Base-by-base conservation (phyloP, 2,888 invertebrate genomes). In the Micoletzkya japonica region DNA sequence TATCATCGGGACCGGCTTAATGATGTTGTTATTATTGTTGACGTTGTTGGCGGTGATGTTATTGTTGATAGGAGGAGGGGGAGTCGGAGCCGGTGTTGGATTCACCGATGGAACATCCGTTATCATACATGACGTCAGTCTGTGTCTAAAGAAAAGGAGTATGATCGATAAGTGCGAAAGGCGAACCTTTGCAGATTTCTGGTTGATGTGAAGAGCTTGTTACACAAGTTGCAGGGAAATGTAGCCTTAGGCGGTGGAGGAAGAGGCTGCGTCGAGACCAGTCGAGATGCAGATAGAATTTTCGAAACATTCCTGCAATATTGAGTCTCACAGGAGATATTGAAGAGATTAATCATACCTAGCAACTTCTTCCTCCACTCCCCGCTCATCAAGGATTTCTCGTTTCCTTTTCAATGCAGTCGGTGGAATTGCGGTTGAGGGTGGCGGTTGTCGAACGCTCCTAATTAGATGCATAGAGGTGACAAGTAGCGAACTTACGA, bases 351-450 rank as follows among this genome's bases (percentile, higher is more conserved):
- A 17, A 37, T 2, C 4, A 54, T 1, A 68, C 68, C 68, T 57
- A 14, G 68, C 68, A 44, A 68, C 68, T 68, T 68, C 68, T n/a
- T 68, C 68, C 30, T 68, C 68, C 17, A 68, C 57, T 30, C 68
- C 68, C 36, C 58, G 28, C 36, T 68, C 68, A 44, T 68, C 68
- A 2, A 68, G 28, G 17, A 37, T n/a, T 24, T 68, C 68, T 39
- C 58, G n/a, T 58, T 58, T 68, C 20, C 58, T 56, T 30, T 66
- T 66, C 28, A 56, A 56, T 17, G 10, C 56, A 44, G 44, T 14
- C 20, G 44, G 20, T 44, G 44, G 44, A 44, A 44, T 44, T 14
- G 10, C 20, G 44, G 44, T 44, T 44, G 44, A 14, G 20, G 44
- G 10, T 14, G 44, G 20, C 10, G 44, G 44, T 14, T 10, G 20